Evolutionary conservation across 1,140 invertebrate genomes (phyloP).

Genomic region (Hylaeus volcanicus): DNA sequence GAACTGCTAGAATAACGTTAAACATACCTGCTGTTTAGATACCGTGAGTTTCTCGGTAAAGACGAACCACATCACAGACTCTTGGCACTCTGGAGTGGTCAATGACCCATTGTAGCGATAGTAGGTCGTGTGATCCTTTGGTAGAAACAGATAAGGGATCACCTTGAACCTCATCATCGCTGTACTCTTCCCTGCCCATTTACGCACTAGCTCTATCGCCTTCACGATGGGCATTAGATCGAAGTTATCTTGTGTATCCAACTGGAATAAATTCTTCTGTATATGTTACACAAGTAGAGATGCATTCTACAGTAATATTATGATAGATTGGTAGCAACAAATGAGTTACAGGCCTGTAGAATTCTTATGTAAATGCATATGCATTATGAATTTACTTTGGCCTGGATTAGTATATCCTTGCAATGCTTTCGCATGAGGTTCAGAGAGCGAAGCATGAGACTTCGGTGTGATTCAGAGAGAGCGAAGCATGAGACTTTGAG

Average conservation of each 20-base stretch:
- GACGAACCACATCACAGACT: slow-evolving; percentile 88
- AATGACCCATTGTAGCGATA: slow-evolving; percentile 88
- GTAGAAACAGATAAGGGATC: slow-evolving; percentile 79
- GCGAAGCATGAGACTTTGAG: too few species aligned
- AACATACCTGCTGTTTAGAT: slow-evolving; percentile 82
- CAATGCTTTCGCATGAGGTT: too few species aligned
- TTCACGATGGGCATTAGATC: slow-evolving; percentile 78
- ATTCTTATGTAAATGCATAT: too few species aligned
- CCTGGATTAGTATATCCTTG: too few species aligned
- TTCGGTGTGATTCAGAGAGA: too few species aligned
- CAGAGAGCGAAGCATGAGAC: too few species aligned
- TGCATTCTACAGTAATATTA: too few species aligned
- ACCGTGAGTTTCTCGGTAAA: slow-evolving; percentile 83
- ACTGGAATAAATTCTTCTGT: slow-evolving; percentile 62
- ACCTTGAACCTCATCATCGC: slow-evolving; percentile 67
- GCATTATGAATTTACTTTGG: too few species aligned
- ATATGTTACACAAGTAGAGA: too few species aligned
- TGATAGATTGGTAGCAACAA: too few species aligned
- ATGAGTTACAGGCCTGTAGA: too few species aligned
- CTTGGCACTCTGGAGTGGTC: slow-evolving; percentile 88
- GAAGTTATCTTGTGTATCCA: slow-evolving; percentile 78
- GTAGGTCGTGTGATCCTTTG: slow-evolving; percentile 81
- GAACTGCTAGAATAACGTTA: not conserved
- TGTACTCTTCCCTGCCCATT: slow-evolving; percentile 56
- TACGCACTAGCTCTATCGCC: slow-evolving; percentile 71